A percentile compares a stretch with the other conserved stretches of the same genome.
These are phyloP conservation scores for Phthorimaea operculella DNA, from an alignment of 1,140 invertebrate species.

Conservation along the genomic window DNA sequence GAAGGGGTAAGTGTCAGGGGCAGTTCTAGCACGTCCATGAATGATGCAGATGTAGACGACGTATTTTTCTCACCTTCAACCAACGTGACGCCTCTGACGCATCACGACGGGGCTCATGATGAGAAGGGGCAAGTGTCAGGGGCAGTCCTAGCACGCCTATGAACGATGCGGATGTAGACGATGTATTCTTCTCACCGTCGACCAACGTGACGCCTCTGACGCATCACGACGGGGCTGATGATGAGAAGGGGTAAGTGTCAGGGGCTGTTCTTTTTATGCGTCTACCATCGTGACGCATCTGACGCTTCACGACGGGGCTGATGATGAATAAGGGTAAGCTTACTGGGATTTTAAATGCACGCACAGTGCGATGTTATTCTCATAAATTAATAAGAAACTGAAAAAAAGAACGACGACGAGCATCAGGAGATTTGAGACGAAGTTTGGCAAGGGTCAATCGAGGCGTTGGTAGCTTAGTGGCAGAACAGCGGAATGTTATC, in stretches of 20 bases:
- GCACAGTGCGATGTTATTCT: too few relatives aligned
- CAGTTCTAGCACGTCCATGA: slow-evolving; percentile 36
- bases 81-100: slow-evolving; percentile 27
- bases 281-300: slow-evolving; percentile 28
- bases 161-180: slow-evolving; percentile 50
- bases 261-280: slow-evolving; percentile 32
- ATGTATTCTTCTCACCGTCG: slow-evolving; percentile 48
- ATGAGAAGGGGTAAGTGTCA: slow-evolving; percentile 41
- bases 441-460: too few relatives aligned
- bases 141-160: slow-evolving; percentile 33
- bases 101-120: slow-evolving; percentile 42
- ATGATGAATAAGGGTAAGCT: slow-evolving; percentile 44
- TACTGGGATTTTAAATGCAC: too few relatives aligned
- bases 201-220: slow-evolving; percentile 26
- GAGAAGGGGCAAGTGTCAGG: slow-evolving; percentile 50
- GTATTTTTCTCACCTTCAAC: slow-evolving; percentile 46
- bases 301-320: slow-evolving; percentile 42
- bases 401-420: too few relatives aligned
- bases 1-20: slow-evolving; percentile 47
- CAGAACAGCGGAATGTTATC: too few relatives aligned
- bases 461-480: too few relatives aligned
- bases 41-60: slow-evolving; percentile 50
- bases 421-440: too few relatives aligned
- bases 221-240: slow-evolving; percentile 44
- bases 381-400: too few relatives aligned